phyloP scores from a whole-genome alignment of 1,140 invertebrate genomes.

The Drosophila simulans region DNA sequence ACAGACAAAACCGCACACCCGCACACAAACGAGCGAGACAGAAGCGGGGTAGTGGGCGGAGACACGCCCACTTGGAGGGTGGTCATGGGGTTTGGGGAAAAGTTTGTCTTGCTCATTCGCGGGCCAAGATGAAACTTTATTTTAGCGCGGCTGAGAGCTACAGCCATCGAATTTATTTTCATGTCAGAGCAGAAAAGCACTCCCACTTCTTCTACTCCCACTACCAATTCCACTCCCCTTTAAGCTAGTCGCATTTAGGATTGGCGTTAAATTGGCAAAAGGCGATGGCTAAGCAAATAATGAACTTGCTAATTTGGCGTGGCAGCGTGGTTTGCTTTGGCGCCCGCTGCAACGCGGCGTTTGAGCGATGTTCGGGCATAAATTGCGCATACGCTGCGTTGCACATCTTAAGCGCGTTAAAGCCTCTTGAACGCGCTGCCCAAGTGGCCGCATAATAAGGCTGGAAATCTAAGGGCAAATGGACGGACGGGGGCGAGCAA shows the following conservation, averaged over 20 bases:
- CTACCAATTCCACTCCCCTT: not conserved
- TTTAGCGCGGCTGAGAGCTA: slow-evolving; percentile 61
- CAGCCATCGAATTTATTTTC: slow-evolving; percentile 79
- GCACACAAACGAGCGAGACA: slow-evolving; percentile 24
- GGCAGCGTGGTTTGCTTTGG: slow-evolving; percentile 10
- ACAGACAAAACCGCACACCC: slow-evolving; percentile 72
- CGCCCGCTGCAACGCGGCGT: slow-evolving; percentile 38
- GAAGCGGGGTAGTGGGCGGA: not conserved
- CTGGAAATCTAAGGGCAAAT: not conserved
- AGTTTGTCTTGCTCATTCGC: slow-evolving; percentile 55
- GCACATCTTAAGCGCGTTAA: slow-evolving; percentile 39
- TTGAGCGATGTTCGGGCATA: slow-evolving; percentile 50
- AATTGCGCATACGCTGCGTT: slow-evolving; percentile 66
- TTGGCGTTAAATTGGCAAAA: slow-evolving; percentile 65
- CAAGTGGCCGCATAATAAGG: slow-evolving; percentile 35
- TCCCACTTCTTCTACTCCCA: not conserved
- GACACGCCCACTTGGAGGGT: not conserved
- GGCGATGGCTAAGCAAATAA: slow-evolving; percentile 64
- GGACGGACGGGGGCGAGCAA: slow-evolving; percentile 36
- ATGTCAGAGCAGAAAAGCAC: slow-evolving; percentile 41
- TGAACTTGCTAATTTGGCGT: slow-evolving; percentile 69
- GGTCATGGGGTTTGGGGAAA: slow-evolving; percentile 5
- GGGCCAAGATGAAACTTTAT: slow-evolving; percentile 73
- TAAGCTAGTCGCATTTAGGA: slow-evolving; percentile 36
- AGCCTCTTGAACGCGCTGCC: slow-evolving; percentile 16